Base-by-base conservation (phyloP, 2,113 vertebrate genomes). In the Nibea coibor region DNA sequence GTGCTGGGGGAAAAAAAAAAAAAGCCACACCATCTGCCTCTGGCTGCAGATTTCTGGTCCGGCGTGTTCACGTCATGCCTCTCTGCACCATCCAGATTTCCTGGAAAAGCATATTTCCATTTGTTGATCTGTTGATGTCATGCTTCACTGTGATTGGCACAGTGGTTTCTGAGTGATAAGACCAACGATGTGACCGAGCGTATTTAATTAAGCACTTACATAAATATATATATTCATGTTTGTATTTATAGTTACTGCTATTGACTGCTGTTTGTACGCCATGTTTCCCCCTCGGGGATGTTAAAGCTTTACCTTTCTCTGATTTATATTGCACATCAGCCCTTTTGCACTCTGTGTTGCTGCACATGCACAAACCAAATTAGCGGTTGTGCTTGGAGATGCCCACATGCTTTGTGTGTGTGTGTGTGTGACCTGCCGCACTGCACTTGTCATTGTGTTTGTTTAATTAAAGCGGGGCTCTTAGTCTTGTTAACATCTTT, bases 101-200 rank as follows among this genome's bases (percentile, higher is more conserved):
- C n/a, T n/a, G n/a, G n/a, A n/a, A n/a, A n/a, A n/a, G n/a, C n/a
- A n/a, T n/a, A n/a, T n/a, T n/a, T 66, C 22, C 62, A 31, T 26
- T 66, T n/a, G 62, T 57, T 22, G 62, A 57, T 19, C 73, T 35
- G 8, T 47, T 66, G 73, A 75, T 75, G 51, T 65, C 62, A 22
- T 57, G 61, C 72, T 28, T 54, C 35, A 2, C 63, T 58, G 51
- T 66, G 64, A 68, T 67, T 59, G 64, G 53, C 57, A 24, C 53
- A 58, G 53, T 28, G 50, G 74, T 58, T 45, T 68, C 53, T 0
- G 5, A 50, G 74, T 39, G 62, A 75, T 75, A 66, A 65, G 50
- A 56, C 50, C 39, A 9, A 20, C 3, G 19, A 39, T 67, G 26
- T 48, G 39, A 67, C 62, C 31, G 39, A 57, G 62, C 6, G 63